A percentile compares a stretch with the other conserved stretches of the same genome.
phyloP scores from a whole-genome alignment of 2,797 vertebrate species.

The Mycteria americana region DNA sequence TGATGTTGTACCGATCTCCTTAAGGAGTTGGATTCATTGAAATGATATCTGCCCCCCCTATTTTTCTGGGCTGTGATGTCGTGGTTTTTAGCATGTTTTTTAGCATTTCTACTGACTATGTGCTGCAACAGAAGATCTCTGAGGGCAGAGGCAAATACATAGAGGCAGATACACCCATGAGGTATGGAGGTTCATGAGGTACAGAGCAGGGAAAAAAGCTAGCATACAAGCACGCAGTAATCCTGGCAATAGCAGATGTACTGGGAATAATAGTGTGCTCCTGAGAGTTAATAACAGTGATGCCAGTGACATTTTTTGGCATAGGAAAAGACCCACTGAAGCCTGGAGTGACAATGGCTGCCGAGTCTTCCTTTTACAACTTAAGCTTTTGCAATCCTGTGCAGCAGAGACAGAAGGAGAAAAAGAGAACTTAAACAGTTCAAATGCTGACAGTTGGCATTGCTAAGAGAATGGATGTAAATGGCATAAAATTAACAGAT shows the following conservation, averaged over 20 bases:
- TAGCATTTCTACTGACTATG: not conserved
- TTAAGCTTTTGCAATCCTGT: not conserved
- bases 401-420: constrained; percentile 26
- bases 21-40: not conserved
- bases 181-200: not conserved
- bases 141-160: not conserved
- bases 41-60: not conserved
- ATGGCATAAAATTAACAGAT: constrained; percentile 57
- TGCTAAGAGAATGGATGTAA: constrained; percentile 39
- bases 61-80: not conserved
- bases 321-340: not conserved
- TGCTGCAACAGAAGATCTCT: not conserved
- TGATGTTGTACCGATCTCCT: not conserved
- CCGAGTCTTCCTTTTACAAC: not conserved
- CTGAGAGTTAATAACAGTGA: not conserved
- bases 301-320: not conserved
- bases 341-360: not conserved
- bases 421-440: constrained; percentile 25
- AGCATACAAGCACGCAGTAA: not conserved
- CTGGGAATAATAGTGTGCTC: not conserved
- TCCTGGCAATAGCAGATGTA: not conserved
- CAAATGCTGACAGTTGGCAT: constrained; percentile 51
- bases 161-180: not conserved
- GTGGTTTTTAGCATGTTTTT: not conserved
- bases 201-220: not conserved